Evolutionary conservation across 2,113 vertebrate genomes (phyloP).

Genomic region (Datnioides undecimradiatus): DNA sequence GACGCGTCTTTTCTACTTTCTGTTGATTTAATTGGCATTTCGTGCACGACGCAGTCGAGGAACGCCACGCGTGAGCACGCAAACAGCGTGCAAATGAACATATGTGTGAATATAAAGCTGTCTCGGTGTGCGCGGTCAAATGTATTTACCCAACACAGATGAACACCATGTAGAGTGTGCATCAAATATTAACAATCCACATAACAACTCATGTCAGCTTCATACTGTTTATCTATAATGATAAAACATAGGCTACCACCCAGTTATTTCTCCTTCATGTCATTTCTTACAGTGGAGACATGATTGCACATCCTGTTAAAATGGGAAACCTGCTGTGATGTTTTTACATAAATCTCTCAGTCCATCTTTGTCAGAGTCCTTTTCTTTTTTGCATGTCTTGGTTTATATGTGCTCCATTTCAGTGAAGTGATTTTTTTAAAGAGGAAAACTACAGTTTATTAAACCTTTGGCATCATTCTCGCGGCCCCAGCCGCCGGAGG

Average conservation of each 20-base stretch:
- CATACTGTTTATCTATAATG: background rate
- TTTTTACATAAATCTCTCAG: background rate
- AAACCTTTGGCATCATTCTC: too few species aligned
- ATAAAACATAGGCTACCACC: background rate
- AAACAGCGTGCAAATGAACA: slow-evolving; percentile 18
- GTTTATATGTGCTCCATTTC: too few species aligned
- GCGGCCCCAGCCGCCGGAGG: too few species aligned
- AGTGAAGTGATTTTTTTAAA: too few species aligned
- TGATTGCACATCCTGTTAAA: background rate
- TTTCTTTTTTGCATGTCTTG: too few species aligned
- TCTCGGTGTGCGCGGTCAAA: background rate
- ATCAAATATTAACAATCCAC: background rate
- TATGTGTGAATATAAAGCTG: background rate
- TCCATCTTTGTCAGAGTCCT: too few species aligned
- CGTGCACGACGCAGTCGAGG: background rate
- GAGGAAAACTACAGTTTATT: too few species aligned
- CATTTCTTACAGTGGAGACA: background rate
- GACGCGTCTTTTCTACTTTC: background rate
- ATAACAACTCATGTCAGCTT: background rate
- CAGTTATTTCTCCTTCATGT: background rate
- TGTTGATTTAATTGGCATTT: background rate
- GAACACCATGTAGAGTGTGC: background rate
- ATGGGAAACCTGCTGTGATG: background rate
- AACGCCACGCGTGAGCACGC: background rate
- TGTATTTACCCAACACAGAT: background rate